These are phyloP conservation scores for Balanococcus diminutus DNA, from an alignment of 2,888 invertebrate genomes.

Conservation along the genomic window DNA sequence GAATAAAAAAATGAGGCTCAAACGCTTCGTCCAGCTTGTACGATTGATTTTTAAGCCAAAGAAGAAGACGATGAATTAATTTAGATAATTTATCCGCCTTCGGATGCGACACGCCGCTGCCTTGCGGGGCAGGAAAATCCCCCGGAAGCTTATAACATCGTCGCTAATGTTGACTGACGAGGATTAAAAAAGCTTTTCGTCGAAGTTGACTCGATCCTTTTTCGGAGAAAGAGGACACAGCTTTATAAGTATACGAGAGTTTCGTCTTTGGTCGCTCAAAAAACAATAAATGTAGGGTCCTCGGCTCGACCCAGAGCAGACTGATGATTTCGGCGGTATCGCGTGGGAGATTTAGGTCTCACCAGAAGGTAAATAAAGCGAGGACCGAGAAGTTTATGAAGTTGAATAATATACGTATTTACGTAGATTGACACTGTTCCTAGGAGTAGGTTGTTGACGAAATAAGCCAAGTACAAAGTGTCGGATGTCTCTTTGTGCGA, in stretches of 20 bases:
- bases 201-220: conserved; percentile 8
- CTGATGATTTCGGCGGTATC: background rate
- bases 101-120: background rate
- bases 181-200: conserved; percentile 7
- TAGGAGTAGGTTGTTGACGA: background rate
- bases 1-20: background rate
- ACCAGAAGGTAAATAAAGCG: background rate
- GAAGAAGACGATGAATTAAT: background rate
- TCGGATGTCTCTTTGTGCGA: background rate
- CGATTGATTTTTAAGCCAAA: background rate
- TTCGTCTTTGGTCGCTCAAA: background rate
- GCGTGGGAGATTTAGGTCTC: background rate
- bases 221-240: background rate
- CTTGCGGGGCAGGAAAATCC: background rate
- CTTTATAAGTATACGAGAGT: background rate
- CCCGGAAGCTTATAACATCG: background rate
- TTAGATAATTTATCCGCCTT: background rate
- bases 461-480: background rate
- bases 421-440: no score
- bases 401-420: background rate
- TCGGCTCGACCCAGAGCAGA: background rate
- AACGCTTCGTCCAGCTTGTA: background rate
- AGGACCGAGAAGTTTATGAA: background rate
- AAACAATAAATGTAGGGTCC: background rate
- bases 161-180: conserved; percentile 8